phyloP scores from a whole-genome alignment of 2,888 invertebrate genomes.

The Anoplius nigerrimus region DNA sequence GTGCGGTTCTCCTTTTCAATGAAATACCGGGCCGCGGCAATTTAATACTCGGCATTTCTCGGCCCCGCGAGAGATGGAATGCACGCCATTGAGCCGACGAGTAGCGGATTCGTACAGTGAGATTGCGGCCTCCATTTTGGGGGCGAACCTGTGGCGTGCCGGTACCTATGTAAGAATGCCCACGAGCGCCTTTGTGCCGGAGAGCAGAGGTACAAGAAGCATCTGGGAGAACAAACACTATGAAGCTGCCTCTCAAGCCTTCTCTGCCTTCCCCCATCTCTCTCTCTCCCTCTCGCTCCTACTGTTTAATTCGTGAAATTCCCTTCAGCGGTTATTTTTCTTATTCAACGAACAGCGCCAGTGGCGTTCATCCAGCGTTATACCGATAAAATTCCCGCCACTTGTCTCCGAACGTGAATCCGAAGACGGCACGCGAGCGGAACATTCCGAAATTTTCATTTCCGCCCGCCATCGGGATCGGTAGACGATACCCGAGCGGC shows the following conservation, averaged over 20 bases:
- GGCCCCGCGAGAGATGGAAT: neutral
- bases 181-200: conserved; percentile 12
- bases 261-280: neutral
- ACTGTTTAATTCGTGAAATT: neutral
- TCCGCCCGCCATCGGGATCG: too few species aligned
- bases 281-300: neutral
- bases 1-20: too few species aligned
- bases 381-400: too few species aligned
- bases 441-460: too few species aligned
- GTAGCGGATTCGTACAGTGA: conserved; percentile 11
- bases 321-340: too few species aligned
- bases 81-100: neutral
- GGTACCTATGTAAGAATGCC: conserved; percentile 11
- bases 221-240: neutral
- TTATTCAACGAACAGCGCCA: too few species aligned
- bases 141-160: conserved; percentile 5
- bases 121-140: conserved; percentile 15
- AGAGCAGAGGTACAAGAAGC: neutral
- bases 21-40: too few species aligned
- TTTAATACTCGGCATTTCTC: too few species aligned
- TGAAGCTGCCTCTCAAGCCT: neutral
- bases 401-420: too few species aligned
- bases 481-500: too few species aligned
- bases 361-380: too few species aligned
- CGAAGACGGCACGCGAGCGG: too few species aligned